phyloP scores from a whole-genome alignment of 2,113 vertebrate genomes.

The Spermophilus dauricus region DNA sequence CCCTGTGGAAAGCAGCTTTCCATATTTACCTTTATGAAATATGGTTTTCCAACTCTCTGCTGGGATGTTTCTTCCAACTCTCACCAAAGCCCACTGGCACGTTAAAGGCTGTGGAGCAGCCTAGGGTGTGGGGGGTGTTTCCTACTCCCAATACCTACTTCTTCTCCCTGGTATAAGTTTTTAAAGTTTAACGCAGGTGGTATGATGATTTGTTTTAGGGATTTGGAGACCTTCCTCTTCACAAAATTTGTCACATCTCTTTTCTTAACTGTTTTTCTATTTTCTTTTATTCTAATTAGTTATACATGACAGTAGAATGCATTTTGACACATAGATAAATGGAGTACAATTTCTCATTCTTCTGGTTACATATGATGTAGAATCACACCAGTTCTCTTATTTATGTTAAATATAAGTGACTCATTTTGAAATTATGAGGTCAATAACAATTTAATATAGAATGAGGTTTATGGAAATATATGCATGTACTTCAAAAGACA shows the following conservation, averaged over 20 bases:
- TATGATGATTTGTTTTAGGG: not conserved
- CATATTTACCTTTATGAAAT: constrained; percentile 90
- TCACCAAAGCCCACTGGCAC: constrained; percentile 88
- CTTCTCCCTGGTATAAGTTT: not conserved
- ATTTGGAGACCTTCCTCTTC: not conserved
- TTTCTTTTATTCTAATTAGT: too few species aligned
- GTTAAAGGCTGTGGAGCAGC: too few species aligned
- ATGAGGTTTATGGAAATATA: not conserved
- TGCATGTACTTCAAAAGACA: not conserved
- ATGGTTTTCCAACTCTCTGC: constrained; percentile 90
- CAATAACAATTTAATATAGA: not conserved
- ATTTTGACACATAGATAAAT: too few species aligned
- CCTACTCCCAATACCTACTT: not conserved
- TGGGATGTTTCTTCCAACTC: constrained; percentile 90
- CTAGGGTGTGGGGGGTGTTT: too few species aligned
- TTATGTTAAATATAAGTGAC: not conserved
- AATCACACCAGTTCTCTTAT: not conserved
- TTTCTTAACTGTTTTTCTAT: too few species aligned
- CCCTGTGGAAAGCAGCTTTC: too few species aligned
- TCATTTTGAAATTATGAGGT: not conserved
- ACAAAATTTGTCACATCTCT: not conserved
- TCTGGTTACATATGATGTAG: too few species aligned
- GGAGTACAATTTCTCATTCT: too few species aligned
- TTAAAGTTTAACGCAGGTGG: not conserved
- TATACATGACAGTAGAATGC: too few species aligned